Evolutionary conservation across 2,113 vertebrate genomes (phyloP).

Genomic region (Larimichthys crocea): DNA sequence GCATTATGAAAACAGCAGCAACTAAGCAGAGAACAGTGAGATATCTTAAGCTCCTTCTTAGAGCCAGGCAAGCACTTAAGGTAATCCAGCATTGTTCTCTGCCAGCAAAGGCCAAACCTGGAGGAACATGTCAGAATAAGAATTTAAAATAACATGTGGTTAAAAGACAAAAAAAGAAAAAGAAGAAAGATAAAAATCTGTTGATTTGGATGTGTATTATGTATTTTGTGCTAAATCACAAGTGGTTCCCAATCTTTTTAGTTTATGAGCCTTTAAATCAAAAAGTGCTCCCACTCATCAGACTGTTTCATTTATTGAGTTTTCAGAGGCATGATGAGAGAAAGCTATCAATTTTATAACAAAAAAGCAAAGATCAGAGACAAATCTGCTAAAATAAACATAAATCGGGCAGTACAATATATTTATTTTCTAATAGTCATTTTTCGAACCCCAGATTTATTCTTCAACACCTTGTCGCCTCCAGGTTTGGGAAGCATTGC

Average conservation of each 20-base stretch:
- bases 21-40: constrained; percentile 36
- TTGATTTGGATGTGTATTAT: neutral
- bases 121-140: neutral
- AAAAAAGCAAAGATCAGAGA: neutral
- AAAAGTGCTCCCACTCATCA: neutral
- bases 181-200: neutral
- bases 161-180: neutral
- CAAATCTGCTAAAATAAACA: neutral
- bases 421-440: neutral
- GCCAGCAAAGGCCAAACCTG: constrained; percentile 36
- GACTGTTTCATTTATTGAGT: neutral
- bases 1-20: constrained; percentile 31
- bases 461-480: neutral
- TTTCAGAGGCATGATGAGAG: neutral
- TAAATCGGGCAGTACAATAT: neutral
- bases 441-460: neutral
- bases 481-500: neutral
- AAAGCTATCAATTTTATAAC: neutral
- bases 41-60: constrained; percentile 36
- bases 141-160: neutral
- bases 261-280: neutral
- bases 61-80: constrained; percentile 64
- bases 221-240: neutral
- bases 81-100: constrained; percentile 57
- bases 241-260: neutral